phyloP scores from a whole-genome alignment of 2,888 invertebrate genomes.

The Tuberolachnus salignus region DNA sequence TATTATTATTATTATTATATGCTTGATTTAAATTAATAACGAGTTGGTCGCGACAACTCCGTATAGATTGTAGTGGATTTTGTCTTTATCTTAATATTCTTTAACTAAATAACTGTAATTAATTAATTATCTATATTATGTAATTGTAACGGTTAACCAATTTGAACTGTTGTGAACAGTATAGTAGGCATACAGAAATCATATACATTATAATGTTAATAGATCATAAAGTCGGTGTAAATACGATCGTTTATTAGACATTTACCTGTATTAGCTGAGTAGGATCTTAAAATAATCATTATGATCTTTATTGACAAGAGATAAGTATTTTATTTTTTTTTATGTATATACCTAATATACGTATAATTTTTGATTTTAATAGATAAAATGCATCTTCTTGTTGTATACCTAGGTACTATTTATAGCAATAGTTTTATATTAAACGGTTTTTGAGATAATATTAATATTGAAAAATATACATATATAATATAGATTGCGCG shows the following conservation, averaged over 20 bases:
- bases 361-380: constrained; percentile 2
- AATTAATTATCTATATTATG: neutral
- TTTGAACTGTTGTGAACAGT: neutral
- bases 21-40: constrained; percentile 26
- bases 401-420: too few species aligned
- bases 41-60: constrained; percentile 11
- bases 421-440: too few species aligned
- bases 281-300: constrained; percentile 16
- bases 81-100: neutral
- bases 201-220: neutral
- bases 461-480: neutral
- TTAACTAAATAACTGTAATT: constrained; percentile 1
- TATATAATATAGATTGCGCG: neutral
- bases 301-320: neutral
- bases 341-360: neutral
- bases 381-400: neutral
- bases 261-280: constrained; percentile 16
- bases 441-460: constrained; percentile 7
- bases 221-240: neutral
- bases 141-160: constrained; percentile 2
- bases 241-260: constrained; percentile 12
- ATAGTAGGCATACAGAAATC: neutral
- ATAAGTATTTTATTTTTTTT: too few species aligned
- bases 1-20: neutral
- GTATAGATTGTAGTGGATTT: constrained; percentile 15